phyloP scores from a whole-genome alignment of 2,888 invertebrate genomes.

The Lottia gigantea region DNA sequence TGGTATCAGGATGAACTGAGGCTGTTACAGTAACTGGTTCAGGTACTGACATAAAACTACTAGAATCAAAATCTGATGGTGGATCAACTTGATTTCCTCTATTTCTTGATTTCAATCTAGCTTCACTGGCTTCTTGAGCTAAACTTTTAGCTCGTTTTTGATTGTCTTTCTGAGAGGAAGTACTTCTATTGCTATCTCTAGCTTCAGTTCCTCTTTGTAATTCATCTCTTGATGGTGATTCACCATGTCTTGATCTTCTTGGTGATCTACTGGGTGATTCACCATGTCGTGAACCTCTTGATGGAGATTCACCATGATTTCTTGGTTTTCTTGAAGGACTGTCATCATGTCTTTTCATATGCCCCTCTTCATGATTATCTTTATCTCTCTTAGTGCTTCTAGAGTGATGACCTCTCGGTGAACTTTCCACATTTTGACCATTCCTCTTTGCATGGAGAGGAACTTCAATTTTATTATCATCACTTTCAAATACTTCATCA shows the following conservation, averaged over 20 bases:
- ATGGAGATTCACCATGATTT: not conserved
- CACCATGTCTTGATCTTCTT: not conserved
- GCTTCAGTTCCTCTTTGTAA: not conserved
- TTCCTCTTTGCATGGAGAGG: not conserved
- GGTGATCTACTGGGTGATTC: not conserved
- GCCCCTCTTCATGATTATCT: not conserved
- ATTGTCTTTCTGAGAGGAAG: not conserved
- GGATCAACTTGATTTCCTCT: not conserved
- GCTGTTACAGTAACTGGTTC: not conserved
- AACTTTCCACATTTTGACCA: not conserved
- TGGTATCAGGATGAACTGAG: not conserved
- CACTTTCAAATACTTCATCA: constrained; percentile 30
- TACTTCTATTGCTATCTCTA: too few relatives aligned
- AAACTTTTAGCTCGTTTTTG: not conserved
- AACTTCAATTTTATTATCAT: constrained; percentile 6
- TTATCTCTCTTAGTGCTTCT: not conserved
- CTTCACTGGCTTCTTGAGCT: not conserved
- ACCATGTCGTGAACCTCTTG: not conserved
- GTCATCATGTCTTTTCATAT: not conserved
- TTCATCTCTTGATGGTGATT: not conserved
- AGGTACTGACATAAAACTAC: constrained; percentile 8
- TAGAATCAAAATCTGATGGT: not conserved
- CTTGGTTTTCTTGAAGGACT: not conserved
- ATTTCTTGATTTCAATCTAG: not conserved
- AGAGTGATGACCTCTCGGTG: not conserved